Evolutionary conservation across 2,113 vertebrate genomes (phyloP).

Genomic region (Gopherus flavomarginatus): DNA sequence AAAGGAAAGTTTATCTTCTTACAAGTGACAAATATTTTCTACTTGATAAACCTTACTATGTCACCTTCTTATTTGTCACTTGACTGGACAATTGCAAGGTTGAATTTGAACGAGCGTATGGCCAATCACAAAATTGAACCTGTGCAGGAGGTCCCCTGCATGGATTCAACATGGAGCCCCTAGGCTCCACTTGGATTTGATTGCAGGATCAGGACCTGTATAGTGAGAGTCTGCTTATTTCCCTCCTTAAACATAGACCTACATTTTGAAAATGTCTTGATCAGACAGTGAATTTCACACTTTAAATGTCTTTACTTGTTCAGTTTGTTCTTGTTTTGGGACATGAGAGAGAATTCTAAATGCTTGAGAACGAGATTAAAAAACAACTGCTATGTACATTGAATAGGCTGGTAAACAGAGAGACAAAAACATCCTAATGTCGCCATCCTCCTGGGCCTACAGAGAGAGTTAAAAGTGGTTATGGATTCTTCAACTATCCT

Average conservation of each 20-base stretch:
- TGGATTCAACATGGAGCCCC: not conserved
- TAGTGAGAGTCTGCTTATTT: not conserved
- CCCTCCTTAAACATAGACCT: not conserved
- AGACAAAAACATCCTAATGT: not conserved
- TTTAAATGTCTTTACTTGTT: not conserved
- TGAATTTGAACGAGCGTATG: not conserved
- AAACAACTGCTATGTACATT: slow-evolving; percentile 18
- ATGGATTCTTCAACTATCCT: slow-evolving; percentile 35
- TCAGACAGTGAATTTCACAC: not conserved
- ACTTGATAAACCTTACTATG: not conserved
- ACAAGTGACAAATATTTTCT: not conserved
- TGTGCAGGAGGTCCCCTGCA: not conserved
- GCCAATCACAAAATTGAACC: not conserved
- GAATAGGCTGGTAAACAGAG: slow-evolving; percentile 23
- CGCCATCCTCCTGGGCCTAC: not conserved
- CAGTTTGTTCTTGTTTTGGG: not conserved
- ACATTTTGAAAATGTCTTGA: not conserved
- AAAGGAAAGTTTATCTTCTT: not conserved
- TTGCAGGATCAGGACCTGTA: not conserved
- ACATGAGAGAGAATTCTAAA: not conserved
- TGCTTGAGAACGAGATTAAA: slow-evolving; percentile 13
- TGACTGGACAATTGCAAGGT: not conserved
- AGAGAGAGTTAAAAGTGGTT: slow-evolving; percentile 30
- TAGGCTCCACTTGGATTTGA: not conserved
- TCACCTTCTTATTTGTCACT: not conserved